Evolutionary conservation across 2,888 invertebrate species (phyloP).

Genomic region (Eurytoma californica): DNA sequence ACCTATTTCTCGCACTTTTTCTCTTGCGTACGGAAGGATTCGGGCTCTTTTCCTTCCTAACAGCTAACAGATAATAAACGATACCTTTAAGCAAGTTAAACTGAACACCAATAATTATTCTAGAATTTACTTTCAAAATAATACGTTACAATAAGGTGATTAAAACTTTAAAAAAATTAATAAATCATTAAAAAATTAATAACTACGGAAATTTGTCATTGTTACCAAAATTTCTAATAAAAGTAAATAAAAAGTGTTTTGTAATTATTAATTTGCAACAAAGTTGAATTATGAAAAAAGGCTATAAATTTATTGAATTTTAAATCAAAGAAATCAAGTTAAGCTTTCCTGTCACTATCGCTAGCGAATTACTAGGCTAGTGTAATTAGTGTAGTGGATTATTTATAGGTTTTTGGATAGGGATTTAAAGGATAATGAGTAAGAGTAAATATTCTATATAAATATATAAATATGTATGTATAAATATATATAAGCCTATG

Average conservation of each 20-base stretch:
- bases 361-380: slow-evolving; percentile 70
- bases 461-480: slow-evolving; percentile 64
- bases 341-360: slow-evolving; percentile 75
- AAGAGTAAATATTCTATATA: slow-evolving; percentile 57
- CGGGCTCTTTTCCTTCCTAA: neutral
- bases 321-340: slow-evolving; percentile 65
- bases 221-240: neutral
- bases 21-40: slow-evolving; percentile 35
- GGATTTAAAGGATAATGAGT: slow-evolving; percentile 52
- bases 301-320: slow-evolving; percentile 15
- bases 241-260: neutral
- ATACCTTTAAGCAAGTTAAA: neutral
- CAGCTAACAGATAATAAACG: slow-evolving; percentile 11
- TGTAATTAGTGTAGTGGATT: slow-evolving; percentile 58
- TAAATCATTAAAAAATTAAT: neutral
- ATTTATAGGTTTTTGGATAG: slow-evolving; percentile 41
- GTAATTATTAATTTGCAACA: neutral
- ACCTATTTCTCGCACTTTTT: slow-evolving; percentile 38
- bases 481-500: slow-evolving; percentile 48
- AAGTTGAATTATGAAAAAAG: neutral
- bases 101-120: too few relatives aligned
- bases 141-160: too few relatives aligned
- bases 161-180: too few relatives aligned
- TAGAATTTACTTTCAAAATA: too few relatives aligned
- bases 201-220: neutral